phyloP scores from a whole-genome alignment of 2,113 vertebrate genomes.

The Lonchura striata region DNA sequence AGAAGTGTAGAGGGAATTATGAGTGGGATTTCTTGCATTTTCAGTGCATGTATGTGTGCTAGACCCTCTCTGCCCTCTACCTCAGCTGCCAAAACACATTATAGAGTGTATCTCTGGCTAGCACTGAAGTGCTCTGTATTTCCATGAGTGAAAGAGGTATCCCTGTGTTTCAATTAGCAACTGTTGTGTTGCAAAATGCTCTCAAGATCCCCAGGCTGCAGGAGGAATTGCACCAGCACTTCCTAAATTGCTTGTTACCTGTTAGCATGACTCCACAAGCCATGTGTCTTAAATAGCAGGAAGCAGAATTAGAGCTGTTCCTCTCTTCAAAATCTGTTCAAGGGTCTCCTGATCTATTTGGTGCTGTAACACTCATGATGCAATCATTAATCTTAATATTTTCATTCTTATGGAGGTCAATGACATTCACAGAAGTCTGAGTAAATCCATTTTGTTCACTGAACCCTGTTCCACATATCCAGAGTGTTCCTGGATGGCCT shows the following conservation, averaged over 20 bases:
- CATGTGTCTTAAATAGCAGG: neutral
- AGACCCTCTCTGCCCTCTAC: neutral
- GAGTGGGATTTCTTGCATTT: neutral
- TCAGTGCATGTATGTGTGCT: neutral
- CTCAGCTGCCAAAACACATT: neutral
- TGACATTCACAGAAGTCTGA: neutral
- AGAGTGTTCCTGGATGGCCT: neutral
- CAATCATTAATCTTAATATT: neutral
- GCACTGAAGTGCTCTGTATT: neutral
- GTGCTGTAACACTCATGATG: neutral
- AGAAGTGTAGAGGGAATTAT: neutral
- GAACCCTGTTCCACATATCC: neutral
- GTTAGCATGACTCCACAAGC: neutral
- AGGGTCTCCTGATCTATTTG: neutral
- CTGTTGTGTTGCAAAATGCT: neutral
- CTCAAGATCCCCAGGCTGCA: neutral
- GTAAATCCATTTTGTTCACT: neutral
- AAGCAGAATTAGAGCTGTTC: neutral
- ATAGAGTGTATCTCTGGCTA: neutral
- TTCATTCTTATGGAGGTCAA: neutral
- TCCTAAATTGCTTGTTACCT: neutral
- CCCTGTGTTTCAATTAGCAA: neutral
- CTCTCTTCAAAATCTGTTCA: neutral
- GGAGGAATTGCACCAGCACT: neutral
- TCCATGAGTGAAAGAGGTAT: neutral